phyloP scores from a whole-genome alignment of 35 echinoderm and acorn worm genomes.

The Ophiothrix spiculata region DNA sequence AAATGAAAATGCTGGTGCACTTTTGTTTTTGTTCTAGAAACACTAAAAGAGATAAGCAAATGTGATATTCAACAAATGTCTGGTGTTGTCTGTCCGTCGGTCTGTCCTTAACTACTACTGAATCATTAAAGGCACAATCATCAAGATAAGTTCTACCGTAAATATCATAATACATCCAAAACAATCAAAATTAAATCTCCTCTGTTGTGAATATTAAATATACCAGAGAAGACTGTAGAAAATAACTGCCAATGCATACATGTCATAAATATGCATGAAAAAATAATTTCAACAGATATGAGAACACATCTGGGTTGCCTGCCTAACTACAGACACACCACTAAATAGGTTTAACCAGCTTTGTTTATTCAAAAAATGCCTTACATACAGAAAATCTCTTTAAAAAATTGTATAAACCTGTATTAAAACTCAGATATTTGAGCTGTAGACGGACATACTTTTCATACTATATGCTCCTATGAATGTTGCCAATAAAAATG shows the following conservation, averaged over 20 bases:
- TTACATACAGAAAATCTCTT: not conserved
- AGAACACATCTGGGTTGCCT: constrained; percentile 14
- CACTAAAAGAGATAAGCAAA: not conserved
- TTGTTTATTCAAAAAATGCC: not conserved
- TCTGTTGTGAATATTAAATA: constrained; percentile 1
- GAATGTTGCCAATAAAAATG: not conserved
- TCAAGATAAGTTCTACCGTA: constrained; percentile 9
- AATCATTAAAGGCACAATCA: constrained; percentile 13
- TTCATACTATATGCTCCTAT: too few species aligned
- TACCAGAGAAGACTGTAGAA: constrained; percentile 5
- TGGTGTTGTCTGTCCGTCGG: not conserved
- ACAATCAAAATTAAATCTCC: constrained; percentile 5
- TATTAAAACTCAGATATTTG: not conserved
- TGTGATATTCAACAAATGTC: not conserved
- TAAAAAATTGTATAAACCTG: not conserved
- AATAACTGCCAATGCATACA: constrained; percentile 8
- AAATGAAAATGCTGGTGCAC: not conserved
- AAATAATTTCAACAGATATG: not conserved
- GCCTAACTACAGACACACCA: not conserved
- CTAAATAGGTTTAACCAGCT: not conserved
- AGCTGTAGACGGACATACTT: constrained; percentile 3
- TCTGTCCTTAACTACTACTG: not conserved
- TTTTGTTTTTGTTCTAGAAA: not conserved
- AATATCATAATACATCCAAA: constrained; percentile 10
- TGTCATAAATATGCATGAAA: not conserved